phyloP scores from a whole-genome alignment of 2,888 invertebrate species.

The Drosophila tripunctata region DNA sequence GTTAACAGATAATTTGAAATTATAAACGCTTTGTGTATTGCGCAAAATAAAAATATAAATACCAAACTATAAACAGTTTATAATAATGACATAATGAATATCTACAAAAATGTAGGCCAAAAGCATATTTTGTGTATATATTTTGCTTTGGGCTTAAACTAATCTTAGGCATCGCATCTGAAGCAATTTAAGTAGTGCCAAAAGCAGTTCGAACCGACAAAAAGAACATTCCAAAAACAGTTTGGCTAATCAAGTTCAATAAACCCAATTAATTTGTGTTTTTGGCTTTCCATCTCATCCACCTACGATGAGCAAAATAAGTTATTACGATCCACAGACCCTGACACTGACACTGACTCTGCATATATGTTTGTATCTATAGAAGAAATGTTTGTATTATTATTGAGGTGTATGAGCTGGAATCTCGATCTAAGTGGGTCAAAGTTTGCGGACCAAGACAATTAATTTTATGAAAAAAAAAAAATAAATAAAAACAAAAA shows the following conservation, averaged over 20 bases:
- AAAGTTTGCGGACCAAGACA: constrained; percentile 52
- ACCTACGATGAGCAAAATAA: constrained; percentile 36
- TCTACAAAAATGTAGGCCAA: constrained; percentile 48
- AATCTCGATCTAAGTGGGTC: constrained; percentile 53
- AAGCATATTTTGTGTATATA: background rate
- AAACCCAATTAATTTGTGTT: constrained; percentile 30
- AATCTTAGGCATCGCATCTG: constrained; percentile 32
- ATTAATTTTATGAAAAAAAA: constrained; percentile 45
- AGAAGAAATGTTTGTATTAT: background rate
- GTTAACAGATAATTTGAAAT: constrained; percentile 1
- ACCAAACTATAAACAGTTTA: constrained; percentile 14
- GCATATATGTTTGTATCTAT: constrained; percentile 25
- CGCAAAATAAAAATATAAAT: background rate
- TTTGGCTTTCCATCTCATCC: constrained; percentile 22
- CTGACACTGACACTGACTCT: constrained; percentile 52
- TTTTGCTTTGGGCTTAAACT: constrained; percentile 2
- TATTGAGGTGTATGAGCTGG: background rate
- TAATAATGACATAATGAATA: constrained; percentile 21
- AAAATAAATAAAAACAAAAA: constrained; percentile 2
- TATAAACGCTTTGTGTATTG: constrained; percentile 10
- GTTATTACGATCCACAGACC: constrained; percentile 35
- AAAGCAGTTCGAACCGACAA: background rate
- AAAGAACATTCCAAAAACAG: background rate
- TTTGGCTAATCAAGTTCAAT: constrained; percentile 53
- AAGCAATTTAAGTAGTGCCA: constrained; percentile 23